Base-by-base conservation (phyloP, 2,113 vertebrate genomes). In the Psophia crepitans region DNA sequence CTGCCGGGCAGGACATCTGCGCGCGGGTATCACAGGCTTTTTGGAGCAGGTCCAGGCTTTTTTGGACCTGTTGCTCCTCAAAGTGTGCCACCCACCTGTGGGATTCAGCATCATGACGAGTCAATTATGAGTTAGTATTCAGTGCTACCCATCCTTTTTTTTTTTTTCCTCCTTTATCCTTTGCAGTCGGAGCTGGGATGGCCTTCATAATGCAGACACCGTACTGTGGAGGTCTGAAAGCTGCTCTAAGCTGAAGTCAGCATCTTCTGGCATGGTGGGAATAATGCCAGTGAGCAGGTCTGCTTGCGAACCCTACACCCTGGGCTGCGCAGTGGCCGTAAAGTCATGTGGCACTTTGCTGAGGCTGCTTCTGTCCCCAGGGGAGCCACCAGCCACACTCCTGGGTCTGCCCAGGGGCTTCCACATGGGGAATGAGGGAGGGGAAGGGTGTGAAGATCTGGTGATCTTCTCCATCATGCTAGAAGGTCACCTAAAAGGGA, bases 271-370 rank as follows among this genome's bases (percentile, higher is more conserved):
- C 65, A 10, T 0, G 2, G 39, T 46, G 66, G 48, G 53, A 26
- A 85, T 70, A 68, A 21, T 64, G 71, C 28, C 35, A 60, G 33
- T 6, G 58, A 77, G 70, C 61, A 71, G 82, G 14, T n/a, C 19
- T 78, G 37, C 61, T 60, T 57, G 48, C 16, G 21, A 57, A 32
- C 15, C 46, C 53, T 27, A 6, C 26, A 28, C 17, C 9, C 51
- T 16, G 56, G 60, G 44, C 69, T 58, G 69, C 1, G 1, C 1
- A 0, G 74, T 20, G 65, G 46, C 74, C 8, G 0, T 5, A 21
- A 37, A 56, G 21, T 2, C 4, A 46, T 11, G 39, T 7, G 39
- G 23, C 64, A 15, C 65, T 46, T 26, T 18, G 63, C 63, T 66
- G 80, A n/a, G 27, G 53, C 14, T 53, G 58, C 61, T 64, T 14